A percentile compares a stretch with the other conserved stretches of the same genome.
Evolutionary conservation across 1,140 invertebrate species (phyloP).

Genomic region (Mya arenaria): DNA sequence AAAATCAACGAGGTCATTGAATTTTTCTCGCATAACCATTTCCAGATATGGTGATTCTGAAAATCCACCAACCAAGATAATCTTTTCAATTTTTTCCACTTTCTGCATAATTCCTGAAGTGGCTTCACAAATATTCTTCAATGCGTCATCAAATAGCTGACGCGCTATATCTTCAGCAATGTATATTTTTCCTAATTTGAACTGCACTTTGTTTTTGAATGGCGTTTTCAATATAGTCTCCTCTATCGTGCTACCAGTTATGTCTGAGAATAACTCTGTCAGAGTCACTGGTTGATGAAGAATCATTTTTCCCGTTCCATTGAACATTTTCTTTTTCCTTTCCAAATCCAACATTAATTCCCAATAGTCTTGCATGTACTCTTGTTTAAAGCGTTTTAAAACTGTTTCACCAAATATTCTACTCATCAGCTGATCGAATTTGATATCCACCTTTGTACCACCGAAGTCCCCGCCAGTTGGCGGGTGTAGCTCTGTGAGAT

Average conservation of each 20-base stretch:
- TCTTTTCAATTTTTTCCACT: not conserved
- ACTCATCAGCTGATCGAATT: constrained; percentile 40
- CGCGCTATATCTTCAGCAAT: not conserved
- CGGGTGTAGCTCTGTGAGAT: constrained; percentile 52
- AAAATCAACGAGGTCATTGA: constrained; percentile 2
- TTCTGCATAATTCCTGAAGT: not conserved
- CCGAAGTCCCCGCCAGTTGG: constrained; percentile 61
- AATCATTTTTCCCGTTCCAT: constrained; percentile 3
- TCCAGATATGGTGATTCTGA: constrained; percentile 16
- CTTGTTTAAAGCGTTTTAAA: constrained; percentile 33
- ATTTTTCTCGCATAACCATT: not conserved
- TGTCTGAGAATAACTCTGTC: constrained; percentile 7
- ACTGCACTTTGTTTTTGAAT: not conserved
- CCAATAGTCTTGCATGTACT: constrained; percentile 36
- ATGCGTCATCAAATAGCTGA: not conserved
- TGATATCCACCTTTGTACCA: constrained; percentile 56
- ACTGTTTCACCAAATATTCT: constrained; percentile 46
- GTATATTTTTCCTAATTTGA: constrained; percentile 1
- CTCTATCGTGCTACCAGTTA: constrained; percentile 5
- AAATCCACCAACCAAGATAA: constrained; percentile 37
- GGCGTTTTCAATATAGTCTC: not conserved
- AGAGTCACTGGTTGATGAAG: constrained; percentile 41
- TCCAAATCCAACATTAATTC: constrained; percentile 56
- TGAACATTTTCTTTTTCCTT: constrained; percentile 51
- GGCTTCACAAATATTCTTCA: not conserved